Base-by-base conservation (phyloP, 2,113 vertebrate species). In the Machaerirhynchus nigripectus region DNA sequence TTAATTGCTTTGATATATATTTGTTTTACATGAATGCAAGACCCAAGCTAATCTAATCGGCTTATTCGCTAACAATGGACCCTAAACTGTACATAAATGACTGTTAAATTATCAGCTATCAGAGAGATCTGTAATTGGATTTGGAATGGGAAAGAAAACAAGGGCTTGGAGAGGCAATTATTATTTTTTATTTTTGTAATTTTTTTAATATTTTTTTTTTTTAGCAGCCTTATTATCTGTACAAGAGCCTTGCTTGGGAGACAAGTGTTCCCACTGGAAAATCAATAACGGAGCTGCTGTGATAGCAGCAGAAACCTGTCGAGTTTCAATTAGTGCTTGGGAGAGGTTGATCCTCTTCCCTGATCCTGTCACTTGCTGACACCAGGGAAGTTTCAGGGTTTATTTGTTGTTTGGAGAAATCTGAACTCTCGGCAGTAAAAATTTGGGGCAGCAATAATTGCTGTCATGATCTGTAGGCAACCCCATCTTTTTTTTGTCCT, bases 21-120 rank as follows among this genome's bases (percentile, higher is more conserved):
- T 97, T 97, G 95, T 84, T 95, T 95, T 95, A 89, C 70, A 89
- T 90, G 80, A 95, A 93, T 95, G 89, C 87, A 92, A 82, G 91
- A 81, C 59, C 57, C 73, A 15, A 28, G 57, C 82, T 96, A 73
- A 87, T 94, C 87, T 85, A 95, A 96, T 95, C 84, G 74, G 83
- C 64, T 97, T 84, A 74, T 84, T 96, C 3, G 0, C 79, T 49
- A 82, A 97, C 95, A 95, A 96, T 85, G 86, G 77, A 76, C 79
- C 52, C 53, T 91, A 94, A 95, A 89, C 80, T 50, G 87, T 70
- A 52, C 65, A 52, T 75, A 96, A 96, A 96, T 87, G 93, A 77
- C 91, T 15, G 1, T 84, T 95, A 92, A 83, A 95, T 95, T 95
- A 94, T 93, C 71, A 84, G 69, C 65, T 94, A 96, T 96, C 95